Evolutionary conservation across 2,797 vertebrate species (phyloP), one percentile per base, ranked within the genome.

Genomic region (Hapalemur alaotrensis): DNA sequence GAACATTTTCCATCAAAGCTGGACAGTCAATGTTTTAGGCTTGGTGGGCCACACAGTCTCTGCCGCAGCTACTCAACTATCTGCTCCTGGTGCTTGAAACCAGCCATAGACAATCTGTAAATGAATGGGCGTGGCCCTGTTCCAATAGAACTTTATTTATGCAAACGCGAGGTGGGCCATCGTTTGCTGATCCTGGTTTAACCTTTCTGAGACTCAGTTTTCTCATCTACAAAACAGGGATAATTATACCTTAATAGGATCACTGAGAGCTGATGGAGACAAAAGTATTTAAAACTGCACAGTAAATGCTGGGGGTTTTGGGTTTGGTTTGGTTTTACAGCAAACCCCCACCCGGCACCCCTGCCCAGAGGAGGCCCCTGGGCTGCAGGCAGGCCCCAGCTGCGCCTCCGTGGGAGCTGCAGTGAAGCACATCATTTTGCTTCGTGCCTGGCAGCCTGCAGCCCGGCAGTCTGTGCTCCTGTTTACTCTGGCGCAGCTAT

Each of bases 111-210:
- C 4, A 0, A 12, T 7, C 22, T 1, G 9, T 6, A 1, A 48
- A 30, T 14, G 43, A 89, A 23, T 17, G 41, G 11, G 0, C 0
- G 0, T 3, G 63, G 14, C 32, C 32, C 32, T n/a, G 28, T 89
- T 30, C 69, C 75, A 73, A 69, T 89, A 83, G 96, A 93, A 83
- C 87, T 96, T 85, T 76, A 95, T 89, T 72, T 10, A 92, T 28
- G 65, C 89, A 28, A 25, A 76, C 43, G 30, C 43, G n/a, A 57
- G 30, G 28, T 0, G 2, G 78, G 65, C 46, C 20, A 28, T n/a
- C 10, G 3, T 12, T 61, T 61, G 48, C 38, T 15, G 65, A 84
- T 13, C 41, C 35, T 67, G 65, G 41, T 17, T 67, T 50, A 73
- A 80, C 14, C 18, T 48, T 25, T 43, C 93, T 18, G 18, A 78